Evolutionary conservation across 2,113 vertebrate genomes (phyloP).

Genomic region (rat (Rattus norvegicus)): GRCr8 NC_086020.1:84821501-84822000

Average conservation of each 20-base stretch:
- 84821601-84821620: neutral
- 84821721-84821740: fast-evolving
- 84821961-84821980: neutral
- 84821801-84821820: neutral
- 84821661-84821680: neutral
- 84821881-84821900: neutral
- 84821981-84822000: neutral
- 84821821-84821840: neutral
- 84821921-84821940: neutral
- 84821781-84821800: neutral
- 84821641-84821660: neutral
- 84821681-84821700: fast-evolving
- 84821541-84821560: neutral
- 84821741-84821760: fast-evolving
- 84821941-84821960: neutral
- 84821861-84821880: neutral
- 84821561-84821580: neutral
- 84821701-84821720: neutral
- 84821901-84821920: neutral
- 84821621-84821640: neutral
- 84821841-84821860: neutral
- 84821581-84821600: neutral
- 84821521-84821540: neutral
- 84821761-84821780: neutral
- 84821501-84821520: neutral